phyloP scores from a whole-genome alignment of 2,888 invertebrate genomes.

The Chrysolina americana region DNA sequence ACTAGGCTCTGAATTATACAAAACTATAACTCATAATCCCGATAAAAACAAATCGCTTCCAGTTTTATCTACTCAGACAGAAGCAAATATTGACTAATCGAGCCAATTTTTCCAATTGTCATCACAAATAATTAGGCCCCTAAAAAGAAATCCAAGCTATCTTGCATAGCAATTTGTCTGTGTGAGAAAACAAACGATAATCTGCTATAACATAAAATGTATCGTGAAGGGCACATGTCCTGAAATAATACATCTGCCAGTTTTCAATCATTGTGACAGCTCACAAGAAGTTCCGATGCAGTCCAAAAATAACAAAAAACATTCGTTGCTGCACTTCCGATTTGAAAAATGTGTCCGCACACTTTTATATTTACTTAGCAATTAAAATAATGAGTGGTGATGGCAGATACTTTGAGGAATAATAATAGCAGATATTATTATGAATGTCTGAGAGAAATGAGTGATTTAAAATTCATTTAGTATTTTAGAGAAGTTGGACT shows the following conservation, averaged over 20 bases:
- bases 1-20: not conserved
- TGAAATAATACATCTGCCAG: conserved; percentile 70
- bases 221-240: conserved; percentile 63
- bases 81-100: conserved; percentile 33
- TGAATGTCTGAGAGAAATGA: not conserved
- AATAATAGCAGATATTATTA: not conserved
- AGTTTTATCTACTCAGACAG: not conserved
- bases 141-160: conserved; percentile 31
- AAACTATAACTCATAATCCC: not conserved
- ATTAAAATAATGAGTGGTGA: conserved; percentile 27
- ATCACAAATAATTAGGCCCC: conserved; percentile 43
- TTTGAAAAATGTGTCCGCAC: conserved; percentile 64
- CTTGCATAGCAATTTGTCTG: conserved; percentile 33
- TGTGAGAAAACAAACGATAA: conserved; percentile 35
- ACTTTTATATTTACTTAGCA: conserved; percentile 50
- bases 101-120: conserved; percentile 44
- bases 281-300: conserved; percentile 58
- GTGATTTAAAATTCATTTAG: too few species aligned
- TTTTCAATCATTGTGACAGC: conserved; percentile 68
- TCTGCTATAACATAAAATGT: conserved; percentile 29
- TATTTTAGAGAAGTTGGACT: too few species aligned
- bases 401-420: conserved; percentile 17
- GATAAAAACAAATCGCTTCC: conserved; percentile 15
- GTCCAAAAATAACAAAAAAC: conserved; percentile 66
- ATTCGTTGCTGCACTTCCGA: conserved; percentile 52